A percentile compares a stretch with the other conserved stretches of the same genome.
phyloP scores from a whole-genome alignment of 1,140 invertebrate species.

The Pteromalus puparum region DNA sequence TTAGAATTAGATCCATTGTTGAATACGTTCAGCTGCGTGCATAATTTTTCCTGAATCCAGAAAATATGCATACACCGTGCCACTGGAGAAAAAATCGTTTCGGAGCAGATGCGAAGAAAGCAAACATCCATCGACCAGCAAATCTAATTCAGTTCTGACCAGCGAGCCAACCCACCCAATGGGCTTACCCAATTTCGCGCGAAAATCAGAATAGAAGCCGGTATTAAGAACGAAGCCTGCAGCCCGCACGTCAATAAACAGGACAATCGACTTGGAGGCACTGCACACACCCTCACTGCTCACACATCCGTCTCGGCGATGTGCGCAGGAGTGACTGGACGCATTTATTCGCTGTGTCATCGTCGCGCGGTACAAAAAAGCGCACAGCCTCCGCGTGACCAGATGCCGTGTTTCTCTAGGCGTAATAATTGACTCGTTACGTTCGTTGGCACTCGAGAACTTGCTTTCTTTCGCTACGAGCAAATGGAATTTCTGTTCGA shows the following conservation, averaged over 20 bases:
- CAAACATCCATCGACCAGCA: no score
- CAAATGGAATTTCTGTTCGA: no score
- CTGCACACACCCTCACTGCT: background rate
- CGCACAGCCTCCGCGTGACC: background rate
- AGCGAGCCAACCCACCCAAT: background rate
- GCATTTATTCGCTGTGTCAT: background rate
- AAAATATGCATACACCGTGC: no score
- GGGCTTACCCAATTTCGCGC: background rate
- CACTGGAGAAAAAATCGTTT: no score
- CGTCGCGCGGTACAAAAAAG: background rate
- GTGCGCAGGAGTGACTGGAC: background rate
- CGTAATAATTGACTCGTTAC: conserved; percentile 22
- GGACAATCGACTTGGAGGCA: background rate
- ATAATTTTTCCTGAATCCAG: no score
- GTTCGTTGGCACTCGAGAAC: background rate
- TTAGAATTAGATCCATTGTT: no score
- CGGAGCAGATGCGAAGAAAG: no score
- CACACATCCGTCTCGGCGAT: background rate
- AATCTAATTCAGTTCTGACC: no score
- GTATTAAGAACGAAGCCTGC: background rate
- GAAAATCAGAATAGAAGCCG: background rate
- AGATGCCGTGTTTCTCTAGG: background rate
- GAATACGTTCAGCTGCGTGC: no score
- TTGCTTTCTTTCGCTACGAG: no score
- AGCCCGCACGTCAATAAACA: background rate